Base-by-base conservation (phyloP, 2,888 invertebrate species). In the Dryococelus australis region DNA sequence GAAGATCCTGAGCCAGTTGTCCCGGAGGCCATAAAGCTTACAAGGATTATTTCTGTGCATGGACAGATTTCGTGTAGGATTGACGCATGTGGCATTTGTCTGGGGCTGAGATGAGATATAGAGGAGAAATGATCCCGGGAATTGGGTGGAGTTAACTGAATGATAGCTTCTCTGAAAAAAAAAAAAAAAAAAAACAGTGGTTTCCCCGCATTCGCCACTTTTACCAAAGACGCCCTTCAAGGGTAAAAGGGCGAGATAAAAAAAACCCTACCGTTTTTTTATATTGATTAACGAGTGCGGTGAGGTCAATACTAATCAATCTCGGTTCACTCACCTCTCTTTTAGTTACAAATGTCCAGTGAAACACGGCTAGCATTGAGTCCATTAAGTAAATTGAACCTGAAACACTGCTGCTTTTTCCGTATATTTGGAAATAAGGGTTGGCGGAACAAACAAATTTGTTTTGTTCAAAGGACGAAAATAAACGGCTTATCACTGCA, bases 311-410 rank as follows among this genome's bases (percentile, higher is more conserved):
- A 8, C 65, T 65, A 65, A 65, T 65, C 65, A 65, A 65, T 65
- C 65, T 65, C 65, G 65, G 65, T 24, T 65, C 65, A n/a, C n/a
- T 65, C 65, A 65, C 65, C n/a, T 65, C 65, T 24, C 65, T 65
- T 65, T 65, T 65, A 65, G 6, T 65, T 65, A 8, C 65, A 20
- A 24, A 24, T 9, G n/a, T 20, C 20, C 65, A 8, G 65, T 65
- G 16, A 65, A 65, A 65, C 65, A 65, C 65, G 20, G 24, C 20
- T n/a, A n/a, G 65, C 6, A 65, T 10, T 65, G n/a, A 65, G 65
- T 65, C 65, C 65, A 65, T 65, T 65, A 65, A 65, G n/a, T 65
- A 65, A 65, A 65, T 65, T 65, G 65, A 20, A 12, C 2, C 65
- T 65, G 65, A 65, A 65, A 65, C 24, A 65, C n/a, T 0, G 65